A percentile compares a stretch with the other conserved stretches of the same genome.
Evolutionary conservation across 2,888 invertebrate species (phyloP).

Genomic region (Microplitis manilae): DNA sequence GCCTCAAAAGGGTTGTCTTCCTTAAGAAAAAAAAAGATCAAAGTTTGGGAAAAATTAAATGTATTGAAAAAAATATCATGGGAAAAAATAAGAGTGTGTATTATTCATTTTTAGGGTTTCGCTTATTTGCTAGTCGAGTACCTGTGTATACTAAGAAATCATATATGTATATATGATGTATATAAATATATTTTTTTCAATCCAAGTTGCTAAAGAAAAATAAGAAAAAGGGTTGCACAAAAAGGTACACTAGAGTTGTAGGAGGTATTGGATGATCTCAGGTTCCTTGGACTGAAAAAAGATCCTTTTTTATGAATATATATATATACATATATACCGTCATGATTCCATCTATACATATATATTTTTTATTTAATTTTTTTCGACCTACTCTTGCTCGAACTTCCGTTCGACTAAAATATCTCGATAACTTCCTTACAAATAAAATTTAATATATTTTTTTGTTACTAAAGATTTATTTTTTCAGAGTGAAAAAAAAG

Average conservation of each 20-base stretch:
- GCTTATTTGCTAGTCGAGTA: background rate
- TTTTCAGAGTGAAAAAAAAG: conserved; percentile 10
- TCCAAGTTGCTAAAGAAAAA: conserved; percentile 20
- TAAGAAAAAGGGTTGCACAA: conserved; percentile 40
- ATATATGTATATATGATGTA: conserved; percentile 21
- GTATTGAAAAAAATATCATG: conserved; percentile 18
- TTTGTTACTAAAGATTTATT: background rate
- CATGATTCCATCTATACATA: conserved; percentile 30
- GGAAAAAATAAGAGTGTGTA: conserved; percentile 27
- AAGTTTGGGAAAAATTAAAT: conserved; percentile 21
- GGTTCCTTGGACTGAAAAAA: conserved; percentile 42
- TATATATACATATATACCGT: conserved; percentile 28
- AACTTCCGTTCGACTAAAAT: conserved; percentile 33
- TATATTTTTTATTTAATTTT: conserved; percentile 26
- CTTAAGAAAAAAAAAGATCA: conserved; percentile 16
- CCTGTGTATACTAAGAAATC: conserved; percentile 31
- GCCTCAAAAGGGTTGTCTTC: conserved; percentile 51
- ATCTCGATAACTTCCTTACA: conserved; percentile 21
- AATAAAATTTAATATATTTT: conserved; percentile 3
- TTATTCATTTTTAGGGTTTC: background rate
- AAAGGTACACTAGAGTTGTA: conserved; percentile 29
- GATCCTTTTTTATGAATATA: too few relatives aligned
- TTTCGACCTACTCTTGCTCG: conserved; percentile 25
- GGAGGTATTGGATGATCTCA: conserved; percentile 42
- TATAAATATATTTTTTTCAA: conserved; percentile 18